phyloP scores from a whole-genome alignment of 2,797 vertebrate species.

The Lithobates sylvaticus region DNA sequence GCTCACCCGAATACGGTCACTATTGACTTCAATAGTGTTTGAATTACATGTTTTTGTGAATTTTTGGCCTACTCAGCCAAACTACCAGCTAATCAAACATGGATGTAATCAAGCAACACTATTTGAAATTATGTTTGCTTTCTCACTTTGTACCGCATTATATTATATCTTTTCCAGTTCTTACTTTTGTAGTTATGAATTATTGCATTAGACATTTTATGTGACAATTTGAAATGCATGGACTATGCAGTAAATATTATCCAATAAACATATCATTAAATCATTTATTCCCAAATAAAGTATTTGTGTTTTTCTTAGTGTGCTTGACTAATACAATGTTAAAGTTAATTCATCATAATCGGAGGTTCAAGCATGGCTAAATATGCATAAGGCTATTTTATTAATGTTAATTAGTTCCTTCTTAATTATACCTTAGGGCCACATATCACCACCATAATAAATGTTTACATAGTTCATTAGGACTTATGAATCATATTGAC shows the following conservation, averaged over 20 bases:
- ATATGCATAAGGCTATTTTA: constrained; percentile 44
- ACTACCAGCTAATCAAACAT: too few relatives aligned
- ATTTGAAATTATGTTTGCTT: background rate
- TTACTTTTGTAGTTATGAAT: background rate
- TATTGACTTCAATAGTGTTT: too few relatives aligned
- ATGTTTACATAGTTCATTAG: constrained; percentile 51
- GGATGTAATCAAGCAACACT: too few relatives aligned
- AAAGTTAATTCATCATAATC: constrained; percentile 45
- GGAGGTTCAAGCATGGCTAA: constrained; percentile 31
- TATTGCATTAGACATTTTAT: background rate
- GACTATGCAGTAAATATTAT: background rate
- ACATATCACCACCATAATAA: constrained; percentile 46
- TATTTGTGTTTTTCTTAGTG: constrained; percentile 20
- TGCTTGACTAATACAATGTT: constrained; percentile 6
- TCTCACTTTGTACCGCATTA: background rate
- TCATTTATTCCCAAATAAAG: constrained; percentile 15
- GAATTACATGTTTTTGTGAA: too few relatives aligned
- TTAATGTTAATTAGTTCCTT: constrained; percentile 48
- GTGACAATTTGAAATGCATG: background rate
- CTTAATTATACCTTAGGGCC: constrained; percentile 57
- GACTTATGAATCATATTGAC: constrained; percentile 49
- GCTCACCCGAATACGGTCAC: too few relatives aligned
- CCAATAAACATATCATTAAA: background rate
- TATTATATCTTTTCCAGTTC: background rate
- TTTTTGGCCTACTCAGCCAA: too few relatives aligned